Conservation (phyloP, 1,140 invertebrate genomes). For the Ips typographus region DNA sequence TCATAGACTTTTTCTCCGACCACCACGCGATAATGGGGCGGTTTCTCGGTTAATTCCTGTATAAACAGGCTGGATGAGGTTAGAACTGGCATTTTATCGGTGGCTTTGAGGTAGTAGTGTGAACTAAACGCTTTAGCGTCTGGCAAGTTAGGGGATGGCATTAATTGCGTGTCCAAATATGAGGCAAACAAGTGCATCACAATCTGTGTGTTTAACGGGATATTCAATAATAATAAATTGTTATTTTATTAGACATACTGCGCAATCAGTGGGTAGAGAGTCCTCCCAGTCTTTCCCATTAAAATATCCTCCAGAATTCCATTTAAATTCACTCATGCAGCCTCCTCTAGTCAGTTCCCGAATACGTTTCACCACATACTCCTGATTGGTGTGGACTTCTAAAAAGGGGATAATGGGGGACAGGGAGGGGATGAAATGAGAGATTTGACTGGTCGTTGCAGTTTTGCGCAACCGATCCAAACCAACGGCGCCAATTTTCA, state of each 20-base stretch:
- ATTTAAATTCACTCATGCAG: slow-evolving; percentile 79
- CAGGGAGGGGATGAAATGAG: slow-evolving; percentile 47
- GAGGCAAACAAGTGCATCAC: slow-evolving; percentile 80
- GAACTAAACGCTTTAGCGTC: slow-evolving; percentile 73
- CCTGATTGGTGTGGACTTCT: slow-evolving; percentile 77
- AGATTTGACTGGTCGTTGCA: slow-evolving; percentile 51
- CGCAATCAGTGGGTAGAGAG: slow-evolving; percentile 76
- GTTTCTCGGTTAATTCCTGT: slow-evolving; percentile 61
- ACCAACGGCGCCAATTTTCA: slow-evolving; percentile 69
- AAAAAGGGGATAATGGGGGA: slow-evolving; percentile 73
- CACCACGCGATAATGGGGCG: slow-evolving; percentile 73
- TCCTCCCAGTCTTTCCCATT: slow-evolving; percentile 77
- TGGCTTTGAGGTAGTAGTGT: slow-evolving; percentile 61
- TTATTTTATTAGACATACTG: slow-evolving; percentile 57
- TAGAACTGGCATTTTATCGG: slow-evolving; percentile 57
- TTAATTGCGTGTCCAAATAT: slow-evolving; percentile 78
- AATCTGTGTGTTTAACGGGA: slow-evolving; percentile 58
- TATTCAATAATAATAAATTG: slow-evolving; percentile 6
- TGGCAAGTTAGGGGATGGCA: slow-evolving; percentile 71
- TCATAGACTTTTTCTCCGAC: slow-evolving; percentile 64
- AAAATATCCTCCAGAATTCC: slow-evolving; percentile 73
- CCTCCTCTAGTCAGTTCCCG: slow-evolving; percentile 74
- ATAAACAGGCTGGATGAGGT: slow-evolving; percentile 56
- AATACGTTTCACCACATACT: slow-evolving; percentile 78
- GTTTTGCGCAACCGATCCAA: slow-evolving; percentile 71